A percentile compares a stretch with the other conserved stretches of the same genome.
These are phyloP conservation scores for Drosophila neocordata DNA, from an alignment of 1,140 invertebrate genomes.

Conservation along the genomic window DNA sequence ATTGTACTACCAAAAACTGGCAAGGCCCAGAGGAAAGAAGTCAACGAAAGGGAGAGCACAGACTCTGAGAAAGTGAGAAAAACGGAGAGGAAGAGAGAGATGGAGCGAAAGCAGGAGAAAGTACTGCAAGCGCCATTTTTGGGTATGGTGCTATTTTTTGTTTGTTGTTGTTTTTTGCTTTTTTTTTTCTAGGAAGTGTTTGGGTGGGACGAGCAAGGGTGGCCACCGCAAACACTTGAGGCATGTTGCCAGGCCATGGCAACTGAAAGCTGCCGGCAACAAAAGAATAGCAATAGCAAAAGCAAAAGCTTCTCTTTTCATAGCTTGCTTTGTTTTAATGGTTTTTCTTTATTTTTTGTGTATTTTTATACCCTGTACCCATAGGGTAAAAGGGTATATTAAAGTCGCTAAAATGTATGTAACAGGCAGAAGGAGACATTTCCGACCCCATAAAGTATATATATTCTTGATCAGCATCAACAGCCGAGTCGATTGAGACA, in stretches of 20 bases:
- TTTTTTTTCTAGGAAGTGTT: no score
- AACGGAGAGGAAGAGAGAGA: background rate
- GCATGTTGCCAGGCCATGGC: conserved; percentile 45
- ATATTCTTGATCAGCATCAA: no score
- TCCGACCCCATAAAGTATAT: no score
- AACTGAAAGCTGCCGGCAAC: conserved; percentile 39
- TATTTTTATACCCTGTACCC: conserved; percentile 13
- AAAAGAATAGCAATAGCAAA: conserved; percentile 55
- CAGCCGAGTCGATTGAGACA: no score
- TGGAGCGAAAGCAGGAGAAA: conserved; percentile 20
- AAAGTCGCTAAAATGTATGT: no score
- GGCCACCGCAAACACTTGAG: conserved; percentile 63
- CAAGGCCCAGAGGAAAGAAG: conserved; percentile 2
- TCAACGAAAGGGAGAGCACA: background rate
- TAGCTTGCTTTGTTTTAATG: conserved; percentile 27
- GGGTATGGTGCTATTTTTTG: background rate
- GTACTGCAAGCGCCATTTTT: conserved; percentile 57
- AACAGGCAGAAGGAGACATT: no score
- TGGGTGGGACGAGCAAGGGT: background rate
- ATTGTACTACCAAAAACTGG: conserved; percentile 44
- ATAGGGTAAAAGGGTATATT: no score
- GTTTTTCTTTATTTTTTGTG: conserved; percentile 8
- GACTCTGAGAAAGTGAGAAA: conserved; percentile 23
- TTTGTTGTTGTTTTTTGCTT: no score
- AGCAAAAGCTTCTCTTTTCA: conserved; percentile 38